Conservation (phyloP, 2,888 invertebrate genomes). For the Periphyllus acericola region DNA sequence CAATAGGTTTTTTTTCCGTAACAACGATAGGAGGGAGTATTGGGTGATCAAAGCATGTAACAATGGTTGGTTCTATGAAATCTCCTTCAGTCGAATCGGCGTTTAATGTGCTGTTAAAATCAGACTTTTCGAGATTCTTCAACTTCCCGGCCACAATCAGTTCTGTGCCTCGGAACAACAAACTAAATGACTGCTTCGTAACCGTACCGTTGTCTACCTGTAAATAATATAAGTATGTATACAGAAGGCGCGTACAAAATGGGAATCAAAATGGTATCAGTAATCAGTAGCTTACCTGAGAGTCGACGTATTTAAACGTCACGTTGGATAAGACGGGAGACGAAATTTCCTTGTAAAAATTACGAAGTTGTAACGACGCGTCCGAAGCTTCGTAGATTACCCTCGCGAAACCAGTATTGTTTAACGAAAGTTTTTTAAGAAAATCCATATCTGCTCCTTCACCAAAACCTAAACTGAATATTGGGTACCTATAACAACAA, state of each 20-base stretch:
- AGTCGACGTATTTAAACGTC: slow-evolving; percentile 73
- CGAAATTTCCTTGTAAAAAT: slow-evolving; percentile 77
- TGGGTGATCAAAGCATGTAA: slow-evolving; percentile 24
- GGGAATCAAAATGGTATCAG: neutral
- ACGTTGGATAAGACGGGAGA: slow-evolving; percentile 76
- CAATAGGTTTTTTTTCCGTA: slow-evolving; percentile 7
- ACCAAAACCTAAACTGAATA: slow-evolving; percentile 78
- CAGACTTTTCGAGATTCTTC: slow-evolving; percentile 62
- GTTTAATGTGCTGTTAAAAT: slow-evolving; percentile 60
- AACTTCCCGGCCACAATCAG: slow-evolving; percentile 73
- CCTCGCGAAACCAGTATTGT: slow-evolving; percentile 76
- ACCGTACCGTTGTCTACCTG: slow-evolving; percentile 61
- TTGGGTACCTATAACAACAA: slow-evolving; percentile 56
- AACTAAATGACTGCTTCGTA: slow-evolving; percentile 68
- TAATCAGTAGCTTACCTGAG: slow-evolving; percentile 69
- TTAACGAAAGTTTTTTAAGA: slow-evolving; percentile 74
- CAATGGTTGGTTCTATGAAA: slow-evolving; percentile 14
- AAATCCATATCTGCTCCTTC: slow-evolving; percentile 76
- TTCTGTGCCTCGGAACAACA: slow-evolving; percentile 75
- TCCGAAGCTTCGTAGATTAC: slow-evolving; percentile 80
- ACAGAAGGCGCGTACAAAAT: neutral
- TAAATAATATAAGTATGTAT: neutral
- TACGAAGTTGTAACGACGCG: slow-evolving; percentile 74
- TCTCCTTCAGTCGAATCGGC: slow-evolving; percentile 62
- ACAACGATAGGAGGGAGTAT: neutral